phyloP scores from a whole-genome alignment of 2,888 invertebrate species.

The Hypena proboscidalis region DNA sequence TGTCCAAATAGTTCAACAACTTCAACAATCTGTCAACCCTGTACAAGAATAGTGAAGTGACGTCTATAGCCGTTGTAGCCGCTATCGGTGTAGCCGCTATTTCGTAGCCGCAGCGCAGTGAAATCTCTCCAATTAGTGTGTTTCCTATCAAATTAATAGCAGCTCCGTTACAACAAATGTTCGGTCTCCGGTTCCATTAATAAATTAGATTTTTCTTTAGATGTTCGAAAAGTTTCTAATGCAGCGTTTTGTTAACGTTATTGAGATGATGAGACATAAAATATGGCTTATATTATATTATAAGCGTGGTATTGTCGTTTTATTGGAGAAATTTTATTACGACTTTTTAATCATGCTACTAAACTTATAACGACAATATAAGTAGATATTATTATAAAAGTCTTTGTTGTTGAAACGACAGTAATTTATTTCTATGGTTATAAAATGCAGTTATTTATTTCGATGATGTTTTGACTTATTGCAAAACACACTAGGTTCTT shows the following conservation, averaged over 20 bases:
- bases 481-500: no score
- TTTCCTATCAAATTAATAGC: constrained; percentile 62
- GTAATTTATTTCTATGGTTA: no score
- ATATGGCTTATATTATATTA: constrained; percentile 6
- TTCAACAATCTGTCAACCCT: constrained; percentile 31
- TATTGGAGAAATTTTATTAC: constrained; percentile 4
- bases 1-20: no score
- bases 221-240: constrained; percentile 12
- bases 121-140: constrained; percentile 62
- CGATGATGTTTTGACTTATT: no score
- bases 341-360: no score
- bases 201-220: constrained; percentile 31
- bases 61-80: no score
- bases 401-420: no score
- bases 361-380: no score
- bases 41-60: constrained; percentile 33
- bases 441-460: no score
- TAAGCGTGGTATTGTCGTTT: neutral
- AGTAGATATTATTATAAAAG: no score
- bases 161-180: constrained; percentile 33
- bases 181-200: constrained; percentile 37
- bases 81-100: no score
- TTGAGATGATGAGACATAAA: neutral
- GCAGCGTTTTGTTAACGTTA: constrained; percentile 17
- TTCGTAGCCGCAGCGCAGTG: constrained; percentile 43